Evolutionary conservation across 2,888 invertebrate genomes (phyloP), one percentile per base, ranked within the genome.

Genomic region (Pristionchus mayeri): DNA sequence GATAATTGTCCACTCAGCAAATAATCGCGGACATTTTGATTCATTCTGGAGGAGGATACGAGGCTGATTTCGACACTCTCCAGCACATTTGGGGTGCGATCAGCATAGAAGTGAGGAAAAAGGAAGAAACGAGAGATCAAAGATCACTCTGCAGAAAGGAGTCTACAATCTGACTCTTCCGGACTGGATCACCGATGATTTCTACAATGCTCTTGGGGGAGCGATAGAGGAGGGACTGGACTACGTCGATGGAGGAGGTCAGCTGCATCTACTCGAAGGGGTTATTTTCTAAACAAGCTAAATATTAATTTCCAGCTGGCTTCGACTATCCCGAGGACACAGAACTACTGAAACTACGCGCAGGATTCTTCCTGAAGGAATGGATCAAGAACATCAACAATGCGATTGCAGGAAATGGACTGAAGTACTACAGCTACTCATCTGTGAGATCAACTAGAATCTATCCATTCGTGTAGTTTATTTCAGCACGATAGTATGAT

Each of bases 341-440:
- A 0, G 86, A 85, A 48, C 37, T 86, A 18, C 60, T 86, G 37
- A 84, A 24, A 44, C 71, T 86, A 4, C 54, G 80, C 6, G 85
- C 44, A 16, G 86, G 86, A 54, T 81, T 84, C 60, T 79, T 86
- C 9, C 81, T 86, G 11, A 84, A 86, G 13, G 85, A 85, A 54
- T 84, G 84, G 85, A 40, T 86, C 63, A 60, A 71, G 7, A 85
- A 85, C 37, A 50, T 86, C 63, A 40, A 85, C 2, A 60, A 24
- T 24, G 86, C 84, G 7, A 24, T 63, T 2, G n/a, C 54, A 40
- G 85, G 84, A 3, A 60, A 2, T 21, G 34, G 40, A 21, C 50
- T 84, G 16, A 71, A 57, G 37, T 84, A 84, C 52, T 67, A 75
- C 60, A 44, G 60, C n/a, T 86, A 85, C 54, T 86, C 86, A n/a